A percentile compares a stretch with the other conserved stretches of the same genome.
These are phyloP conservation scores for Cephus rjabovi DNA, from an alignment of 2,888 invertebrate genomes.

Conservation along the genomic window DNA sequence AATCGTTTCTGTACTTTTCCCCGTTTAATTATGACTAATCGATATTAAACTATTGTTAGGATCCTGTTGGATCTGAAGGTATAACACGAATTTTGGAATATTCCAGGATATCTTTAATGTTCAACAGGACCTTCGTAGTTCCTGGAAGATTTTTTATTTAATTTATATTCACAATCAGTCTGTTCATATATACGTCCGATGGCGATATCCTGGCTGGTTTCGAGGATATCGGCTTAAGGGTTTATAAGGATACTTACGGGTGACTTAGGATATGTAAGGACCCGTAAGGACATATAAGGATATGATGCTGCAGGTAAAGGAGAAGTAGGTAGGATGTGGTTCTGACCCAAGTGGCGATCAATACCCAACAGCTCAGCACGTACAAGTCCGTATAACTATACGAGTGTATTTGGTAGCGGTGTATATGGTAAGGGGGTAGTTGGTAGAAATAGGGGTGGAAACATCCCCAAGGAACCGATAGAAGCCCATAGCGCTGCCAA, in stretches of 20 bases:
- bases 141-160: not conserved
- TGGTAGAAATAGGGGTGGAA: conserved; percentile 61
- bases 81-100: not conserved
- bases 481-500: conserved; percentile 55
- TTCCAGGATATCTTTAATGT: not conserved
- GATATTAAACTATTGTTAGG: not conserved
- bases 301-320: conserved; percentile 58
- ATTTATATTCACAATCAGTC: not conserved
- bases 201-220: not conserved
- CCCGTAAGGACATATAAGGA: conserved; percentile 55
- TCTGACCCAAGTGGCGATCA: conserved; percentile 56
- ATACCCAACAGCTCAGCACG: conserved; percentile 58
- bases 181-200: not conserved
- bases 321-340: conserved; percentile 53
- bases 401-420: conserved; percentile 52
- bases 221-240: not conserved
- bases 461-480: conserved; percentile 64
- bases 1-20: not conserved
- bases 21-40: not conserved
- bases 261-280: conserved; percentile 47
- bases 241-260: conserved; percentile 1
- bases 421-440: conserved; percentile 53
- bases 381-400: conserved; percentile 54
- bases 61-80: not conserved
- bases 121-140: not conserved